These are phyloP conservation scores for Ametastegia equiseti DNA, from an alignment of 2,888 invertebrate genomes.

Conservation along the genomic window DNA sequence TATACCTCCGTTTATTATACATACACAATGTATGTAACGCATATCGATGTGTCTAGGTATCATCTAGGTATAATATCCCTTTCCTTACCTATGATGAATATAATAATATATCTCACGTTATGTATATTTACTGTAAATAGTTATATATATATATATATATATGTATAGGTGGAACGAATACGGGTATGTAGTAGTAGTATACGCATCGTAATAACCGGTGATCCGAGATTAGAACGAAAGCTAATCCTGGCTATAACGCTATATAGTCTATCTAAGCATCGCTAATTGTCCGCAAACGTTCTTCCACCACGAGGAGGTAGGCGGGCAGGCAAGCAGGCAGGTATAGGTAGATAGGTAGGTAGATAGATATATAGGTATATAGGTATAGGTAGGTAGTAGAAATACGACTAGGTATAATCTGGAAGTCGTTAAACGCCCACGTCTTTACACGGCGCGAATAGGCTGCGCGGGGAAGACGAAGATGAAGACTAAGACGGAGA, in stretches of 20 bases:
- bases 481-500: too few species aligned
- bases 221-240: constrained; percentile 16
- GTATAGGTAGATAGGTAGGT: too few species aligned
- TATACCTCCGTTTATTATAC: too few species aligned
- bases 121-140: too few species aligned
- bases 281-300: constrained; percentile 13
- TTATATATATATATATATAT: neutral
- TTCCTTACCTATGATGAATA: too few species aligned
- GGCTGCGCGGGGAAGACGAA: neutral
- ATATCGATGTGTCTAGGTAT: neutral
- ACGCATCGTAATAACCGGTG: constrained; percentile 8
- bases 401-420: constrained; percentile 25
- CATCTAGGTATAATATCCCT: neutral
- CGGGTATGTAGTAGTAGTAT: too few species aligned
- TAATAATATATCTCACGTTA: too few species aligned
- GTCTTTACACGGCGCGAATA: constrained; percentile 17
- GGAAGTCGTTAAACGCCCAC: constrained; percentile 39
- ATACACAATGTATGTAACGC: too few species aligned
- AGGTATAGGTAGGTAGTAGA: neutral
- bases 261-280: neutral
- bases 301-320: neutral
- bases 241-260: constrained; percentile 7
- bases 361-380: too few species aligned
- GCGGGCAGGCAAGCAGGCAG: too few species aligned
- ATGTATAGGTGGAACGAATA: neutral